Conservation (phyloP, 2,888 invertebrate genomes). For the Hipparchia semele region DNA sequence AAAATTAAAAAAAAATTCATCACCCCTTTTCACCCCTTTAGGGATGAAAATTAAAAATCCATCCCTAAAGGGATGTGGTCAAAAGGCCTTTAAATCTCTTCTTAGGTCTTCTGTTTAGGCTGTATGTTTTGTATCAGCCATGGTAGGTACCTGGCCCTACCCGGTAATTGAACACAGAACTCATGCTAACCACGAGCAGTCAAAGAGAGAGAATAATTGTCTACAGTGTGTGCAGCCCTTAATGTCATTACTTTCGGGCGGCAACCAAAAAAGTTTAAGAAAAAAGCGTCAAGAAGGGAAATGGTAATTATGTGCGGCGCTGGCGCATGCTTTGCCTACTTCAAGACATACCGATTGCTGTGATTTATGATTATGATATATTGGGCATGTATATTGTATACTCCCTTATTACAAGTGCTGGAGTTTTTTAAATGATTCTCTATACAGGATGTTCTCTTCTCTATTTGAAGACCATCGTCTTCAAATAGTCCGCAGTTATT, state of each 20-base stretch:
- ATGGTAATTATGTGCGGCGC: slow-evolving; percentile 52
- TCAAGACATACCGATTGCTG: slow-evolving; percentile 22
- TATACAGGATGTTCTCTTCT: too few relatives aligned
- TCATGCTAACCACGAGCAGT: too few relatives aligned
- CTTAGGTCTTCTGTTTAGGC: too few relatives aligned
- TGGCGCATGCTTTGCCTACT: slow-evolving; percentile 44
- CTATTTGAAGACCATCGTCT: too few relatives aligned
- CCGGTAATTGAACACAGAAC: too few relatives aligned
- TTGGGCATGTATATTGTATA: slow-evolving; percentile 16
- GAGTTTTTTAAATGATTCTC: neutral
- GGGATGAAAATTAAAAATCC: too few relatives aligned
- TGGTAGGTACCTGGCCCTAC: too few relatives aligned
- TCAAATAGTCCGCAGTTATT: neutral
- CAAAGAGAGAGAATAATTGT: neutral
- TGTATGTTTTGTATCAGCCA: too few relatives aligned
- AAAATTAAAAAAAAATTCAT: too few relatives aligned
- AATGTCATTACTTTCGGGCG: slow-evolving; percentile 81
- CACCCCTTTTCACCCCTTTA: too few relatives aligned
- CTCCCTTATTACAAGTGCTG: neutral
- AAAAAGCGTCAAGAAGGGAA: slow-evolving; percentile 76
- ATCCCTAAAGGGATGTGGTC: too few relatives aligned
- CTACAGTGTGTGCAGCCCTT: slow-evolving; percentile 47
- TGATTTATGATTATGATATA: slow-evolving; percentile 25
- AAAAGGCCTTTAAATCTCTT: too few relatives aligned
- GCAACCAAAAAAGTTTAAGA: slow-evolving; percentile 74